Evolutionary conservation across 2,797 vertebrate species (phyloP).

Genomic region (Typhlichthys eigenmanni): DNA sequence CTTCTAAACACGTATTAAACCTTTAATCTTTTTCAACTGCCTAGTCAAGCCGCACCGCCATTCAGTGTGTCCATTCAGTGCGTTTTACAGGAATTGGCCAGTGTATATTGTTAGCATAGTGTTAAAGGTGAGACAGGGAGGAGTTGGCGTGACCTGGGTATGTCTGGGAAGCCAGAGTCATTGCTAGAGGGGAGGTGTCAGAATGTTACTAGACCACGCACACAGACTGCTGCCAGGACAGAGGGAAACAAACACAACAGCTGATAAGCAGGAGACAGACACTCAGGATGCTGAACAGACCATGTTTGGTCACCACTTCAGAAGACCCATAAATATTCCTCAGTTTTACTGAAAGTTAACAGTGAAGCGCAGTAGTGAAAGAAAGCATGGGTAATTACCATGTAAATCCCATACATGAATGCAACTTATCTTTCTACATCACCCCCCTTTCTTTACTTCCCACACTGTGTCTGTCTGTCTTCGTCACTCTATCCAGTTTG

Average conservation of each 20-base stretch:
- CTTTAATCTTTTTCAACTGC: too few species aligned
- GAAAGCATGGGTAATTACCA: too few species aligned
- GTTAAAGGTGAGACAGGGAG: neutral
- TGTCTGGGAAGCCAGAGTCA: constrained; percentile 46
- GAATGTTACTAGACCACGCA: constrained; percentile 64
- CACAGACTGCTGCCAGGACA: constrained; percentile 27
- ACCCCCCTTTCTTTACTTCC: neutral
- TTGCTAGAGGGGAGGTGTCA: constrained; percentile 60
- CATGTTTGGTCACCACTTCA: neutral
- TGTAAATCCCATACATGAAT: neutral
- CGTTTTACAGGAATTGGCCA: constrained; percentile 20
- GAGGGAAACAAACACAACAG: constrained; percentile 18
- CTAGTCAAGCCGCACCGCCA: too few species aligned
- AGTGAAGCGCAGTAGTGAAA: too few species aligned
- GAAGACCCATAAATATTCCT: too few species aligned
- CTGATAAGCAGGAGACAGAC: constrained; percentile 9
- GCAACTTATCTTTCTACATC: neutral
- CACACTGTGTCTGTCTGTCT: neutral
- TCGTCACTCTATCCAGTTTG: constrained; percentile 73
- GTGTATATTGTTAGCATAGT: constrained; percentile 62
- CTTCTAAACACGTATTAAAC: too few species aligned
- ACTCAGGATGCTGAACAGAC: neutral
- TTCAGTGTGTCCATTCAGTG: neutral
- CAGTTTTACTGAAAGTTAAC: too few species aligned
- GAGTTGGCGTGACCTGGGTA: constrained; percentile 31